Conservation (phyloP, 2,888 invertebrate genomes). For the Melanostoma scalare region DNA sequence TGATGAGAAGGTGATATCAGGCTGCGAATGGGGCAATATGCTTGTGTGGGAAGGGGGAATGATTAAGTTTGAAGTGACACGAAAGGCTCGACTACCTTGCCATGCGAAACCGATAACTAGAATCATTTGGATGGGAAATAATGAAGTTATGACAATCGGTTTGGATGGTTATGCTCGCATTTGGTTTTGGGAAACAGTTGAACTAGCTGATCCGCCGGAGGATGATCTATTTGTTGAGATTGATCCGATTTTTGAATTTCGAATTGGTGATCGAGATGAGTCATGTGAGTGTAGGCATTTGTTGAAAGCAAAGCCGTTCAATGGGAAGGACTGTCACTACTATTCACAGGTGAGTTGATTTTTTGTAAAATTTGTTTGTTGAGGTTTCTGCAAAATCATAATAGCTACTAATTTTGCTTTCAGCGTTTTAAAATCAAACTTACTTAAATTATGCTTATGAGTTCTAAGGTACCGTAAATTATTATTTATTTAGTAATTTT, state of each 20-base stretch:
- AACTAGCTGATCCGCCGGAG: constrained; percentile 91
- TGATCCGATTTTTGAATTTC: constrained; percentile 93
- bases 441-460: too few relatives aligned
- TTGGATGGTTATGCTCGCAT: constrained; percentile 90
- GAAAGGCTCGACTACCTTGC: constrained; percentile 88
- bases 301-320: constrained; percentile 79
- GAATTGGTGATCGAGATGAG: constrained; percentile 82
- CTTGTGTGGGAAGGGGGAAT: constrained; percentile 95
- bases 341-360: constrained; percentile 88
- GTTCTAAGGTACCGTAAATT: too few relatives aligned
- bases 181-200: constrained; percentile 97
- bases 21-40: constrained; percentile 95
- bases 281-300: constrained; percentile 78
- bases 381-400: too few relatives aligned
- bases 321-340: constrained; percentile 83
- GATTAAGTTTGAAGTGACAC: constrained; percentile 91
- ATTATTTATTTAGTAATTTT: too few relatives aligned
- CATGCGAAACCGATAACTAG: constrained; percentile 87
- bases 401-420: too few relatives aligned
- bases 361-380: background rate
- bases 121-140: constrained; percentile 78
- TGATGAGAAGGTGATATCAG: constrained; percentile 94
- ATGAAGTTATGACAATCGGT: constrained; percentile 82
- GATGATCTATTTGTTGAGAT: constrained; percentile 91
- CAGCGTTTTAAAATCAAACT: too few relatives aligned